phyloP scores from a whole-genome alignment of 2,113 vertebrate genomes.

The Grammomys dolichurus region DNA sequence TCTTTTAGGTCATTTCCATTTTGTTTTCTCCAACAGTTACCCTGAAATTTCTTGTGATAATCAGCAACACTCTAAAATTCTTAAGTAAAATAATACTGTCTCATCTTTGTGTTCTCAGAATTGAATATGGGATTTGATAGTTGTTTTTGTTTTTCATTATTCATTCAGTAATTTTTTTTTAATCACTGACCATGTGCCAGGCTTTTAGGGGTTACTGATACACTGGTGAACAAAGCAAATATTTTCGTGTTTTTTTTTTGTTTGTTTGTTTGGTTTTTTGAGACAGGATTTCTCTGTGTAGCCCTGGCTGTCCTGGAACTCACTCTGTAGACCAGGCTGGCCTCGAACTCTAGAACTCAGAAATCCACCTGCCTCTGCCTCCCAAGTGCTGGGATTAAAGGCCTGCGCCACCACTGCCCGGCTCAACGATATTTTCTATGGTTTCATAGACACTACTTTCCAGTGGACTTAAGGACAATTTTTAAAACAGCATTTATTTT shows the following conservation, averaged over 20 bases:
- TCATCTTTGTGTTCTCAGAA: slow-evolving; percentile 31
- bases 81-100: slow-evolving; percentile 22
- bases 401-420: no score
- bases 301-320: no score
- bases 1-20: background rate
- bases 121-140: slow-evolving; percentile 39
- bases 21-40: background rate
- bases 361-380: no score
- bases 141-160: slow-evolving; percentile 8
- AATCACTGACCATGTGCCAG: background rate
- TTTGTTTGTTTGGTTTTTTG: no score
- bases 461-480: slow-evolving; percentile 21
- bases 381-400: no score
- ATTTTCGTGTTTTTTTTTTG: no score
- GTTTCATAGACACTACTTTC: slow-evolving; percentile 27
- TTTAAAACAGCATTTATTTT: background rate
- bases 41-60: background rate
- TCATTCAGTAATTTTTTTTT: slow-evolving; percentile 53
- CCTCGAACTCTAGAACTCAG: no score
- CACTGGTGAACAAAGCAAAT: slow-evolving; percentile 32
- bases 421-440: background rate
- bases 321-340: no score
- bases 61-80: background rate
- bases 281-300: no score
- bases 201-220: background rate